Evolutionary conservation across 1,140 invertebrate genomes (phyloP).

Genomic region (Drosophila nikananu): DNA sequence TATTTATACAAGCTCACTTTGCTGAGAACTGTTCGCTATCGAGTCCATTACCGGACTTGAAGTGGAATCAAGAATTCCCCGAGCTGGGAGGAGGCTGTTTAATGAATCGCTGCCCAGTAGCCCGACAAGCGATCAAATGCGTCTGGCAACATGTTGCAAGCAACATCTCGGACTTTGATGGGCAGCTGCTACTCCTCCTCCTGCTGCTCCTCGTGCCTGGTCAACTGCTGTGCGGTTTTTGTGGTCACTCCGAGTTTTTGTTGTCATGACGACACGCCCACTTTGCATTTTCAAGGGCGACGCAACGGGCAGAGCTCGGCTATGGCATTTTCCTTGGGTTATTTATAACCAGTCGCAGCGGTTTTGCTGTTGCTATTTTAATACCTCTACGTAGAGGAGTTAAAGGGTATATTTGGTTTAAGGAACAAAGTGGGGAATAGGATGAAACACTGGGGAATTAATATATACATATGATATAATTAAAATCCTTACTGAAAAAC

Average conservation of each 20-base stretch:
- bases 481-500: background rate
- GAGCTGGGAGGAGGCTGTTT: slow-evolving; percentile 15
- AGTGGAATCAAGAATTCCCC: background rate
- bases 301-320: slow-evolving; percentile 18
- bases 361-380: slow-evolving; percentile 29
- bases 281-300: slow-evolving; percentile 70
- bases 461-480: no score
- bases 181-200: slow-evolving; percentile 12
- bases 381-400: background rate
- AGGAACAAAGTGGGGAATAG: background rate
- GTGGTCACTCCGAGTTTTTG: slow-evolving; percentile 32
- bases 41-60: slow-evolving; percentile 5
- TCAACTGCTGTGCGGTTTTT: slow-evolving; percentile 26
- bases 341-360: slow-evolving; percentile 41
- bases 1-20: background rate
- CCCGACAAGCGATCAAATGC: slow-evolving; percentile 47
- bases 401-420: background rate
- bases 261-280: slow-evolving; percentile 74
- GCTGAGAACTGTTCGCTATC: background rate
- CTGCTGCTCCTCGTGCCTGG: background rate
- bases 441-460: no score
- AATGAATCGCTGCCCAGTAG: slow-evolving; percentile 31
- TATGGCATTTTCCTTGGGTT: slow-evolving; percentile 19
- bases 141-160: slow-evolving; percentile 64
- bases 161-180: slow-evolving; percentile 39